Percentiles rank a stretch among this genome's conserved stretches.
Evolutionary conservation across 2,797 vertebrate genomes (phyloP).

Genomic region (Trichosurus vulpecula): DNA sequence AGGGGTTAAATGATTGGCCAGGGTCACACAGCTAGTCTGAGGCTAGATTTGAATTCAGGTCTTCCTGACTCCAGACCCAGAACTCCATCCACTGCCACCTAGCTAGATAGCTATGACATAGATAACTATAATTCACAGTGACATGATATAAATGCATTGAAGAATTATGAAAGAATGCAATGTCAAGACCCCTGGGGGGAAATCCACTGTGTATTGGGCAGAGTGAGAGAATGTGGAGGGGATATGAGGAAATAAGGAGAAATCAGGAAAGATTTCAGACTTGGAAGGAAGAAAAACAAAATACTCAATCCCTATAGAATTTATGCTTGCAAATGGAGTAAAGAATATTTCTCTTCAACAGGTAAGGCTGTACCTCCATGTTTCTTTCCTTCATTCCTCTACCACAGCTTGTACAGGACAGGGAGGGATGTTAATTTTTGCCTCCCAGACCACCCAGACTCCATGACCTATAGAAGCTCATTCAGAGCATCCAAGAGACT

Average conservation of each 20-base stretch:
- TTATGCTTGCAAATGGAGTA: neutral
- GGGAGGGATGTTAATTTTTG: neutral
- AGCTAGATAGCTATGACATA: neutral
- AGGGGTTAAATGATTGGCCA: neutral
- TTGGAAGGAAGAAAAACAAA: neutral
- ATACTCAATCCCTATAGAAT: neutral
- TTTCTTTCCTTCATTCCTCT: neutral
- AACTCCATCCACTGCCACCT: neutral
- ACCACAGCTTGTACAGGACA: neutral
- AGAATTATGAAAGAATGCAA: neutral
- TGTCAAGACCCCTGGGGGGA: neutral
- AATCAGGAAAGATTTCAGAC: neutral
- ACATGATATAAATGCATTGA: neutral
- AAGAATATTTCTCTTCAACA: neutral
- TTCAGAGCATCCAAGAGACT: slow-evolving; percentile 9
- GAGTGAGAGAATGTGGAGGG: neutral
- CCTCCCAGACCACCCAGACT: slow-evolving; percentile 48
- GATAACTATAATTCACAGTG: neutral
- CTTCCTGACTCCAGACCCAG: neutral
- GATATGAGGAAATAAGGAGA: neutral
- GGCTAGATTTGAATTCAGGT: neutral
- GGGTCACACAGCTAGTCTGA: neutral
- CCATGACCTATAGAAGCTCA: neutral
- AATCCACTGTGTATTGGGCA: neutral
- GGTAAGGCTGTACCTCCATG: neutral